Percentiles rank a stretch among this genome's conserved stretches.
Conservation (phyloP, 2,113 vertebrate genomes). For the Microtus montanus region DNA sequence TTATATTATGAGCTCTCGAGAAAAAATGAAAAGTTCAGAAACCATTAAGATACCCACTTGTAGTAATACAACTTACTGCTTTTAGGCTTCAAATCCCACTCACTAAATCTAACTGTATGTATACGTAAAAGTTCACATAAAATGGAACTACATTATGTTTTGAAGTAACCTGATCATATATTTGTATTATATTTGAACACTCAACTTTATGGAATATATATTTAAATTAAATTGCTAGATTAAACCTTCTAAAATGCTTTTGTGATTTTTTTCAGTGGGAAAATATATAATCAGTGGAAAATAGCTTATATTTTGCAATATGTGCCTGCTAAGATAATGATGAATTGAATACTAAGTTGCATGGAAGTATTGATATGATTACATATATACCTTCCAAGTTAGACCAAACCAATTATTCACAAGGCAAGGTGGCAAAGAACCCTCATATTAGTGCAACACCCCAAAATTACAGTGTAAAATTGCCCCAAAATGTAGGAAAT, state of each 20-base stretch:
- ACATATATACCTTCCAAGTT: not conserved
- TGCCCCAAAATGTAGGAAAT: not conserved
- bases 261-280: not conserved
- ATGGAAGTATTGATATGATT: not conserved
- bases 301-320: not conserved
- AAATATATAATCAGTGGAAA: not conserved
- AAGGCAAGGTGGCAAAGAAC: not conserved
- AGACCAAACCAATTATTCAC: not conserved
- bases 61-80: not conserved
- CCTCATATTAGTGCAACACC: not conserved
- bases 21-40: conserved; percentile 8
- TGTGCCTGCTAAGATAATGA: not conserved
- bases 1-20: not conserved
- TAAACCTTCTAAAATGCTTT: not conserved
- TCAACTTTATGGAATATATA: not conserved
- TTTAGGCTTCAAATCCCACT: not conserved
- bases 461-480: not conserved
- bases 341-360: not conserved
- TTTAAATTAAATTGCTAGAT: not conserved
- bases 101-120: not conserved
- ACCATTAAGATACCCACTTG: not conserved
- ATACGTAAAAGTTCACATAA: not conserved
- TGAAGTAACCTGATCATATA: not conserved
- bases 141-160: not conserved
- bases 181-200: conserved; percentile 23